These are phyloP conservation scores for Rhyacichthys aspro DNA, from an alignment of 2,797 vertebrate species.

Conservation along the genomic window DNA sequence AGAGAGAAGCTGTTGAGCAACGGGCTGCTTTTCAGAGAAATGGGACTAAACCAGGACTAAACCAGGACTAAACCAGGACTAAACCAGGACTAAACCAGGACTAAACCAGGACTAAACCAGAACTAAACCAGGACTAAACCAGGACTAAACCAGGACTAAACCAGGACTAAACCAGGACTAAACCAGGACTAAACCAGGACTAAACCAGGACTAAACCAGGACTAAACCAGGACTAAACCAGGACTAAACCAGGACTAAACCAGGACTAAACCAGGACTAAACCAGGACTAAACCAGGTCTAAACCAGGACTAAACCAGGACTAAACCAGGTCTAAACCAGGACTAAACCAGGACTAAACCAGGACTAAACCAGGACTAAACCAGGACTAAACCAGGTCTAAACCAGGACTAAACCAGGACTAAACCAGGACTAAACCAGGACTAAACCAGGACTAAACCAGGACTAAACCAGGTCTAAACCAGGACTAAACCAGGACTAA, in stretches of 20 bases:
- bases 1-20: no score
- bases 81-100: neutral
- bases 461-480: no score
- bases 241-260: neutral
- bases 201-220: neutral
- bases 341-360: neutral
- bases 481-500: no score
- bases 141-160: neutral
- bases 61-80: no score
- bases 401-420: no score
- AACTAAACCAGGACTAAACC: neutral
- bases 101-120: neutral
- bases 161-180: neutral
- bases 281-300: neutral
- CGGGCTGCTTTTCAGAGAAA: neutral
- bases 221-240: no score
- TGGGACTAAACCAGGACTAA: neutral
- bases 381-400: no score
- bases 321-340: neutral
- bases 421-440: no score
- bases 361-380: neutral
- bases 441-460: no score
- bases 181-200: neutral
- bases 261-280: neutral
- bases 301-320: conserved; percentile 1